Conservation (phyloP, 2,797 vertebrate species). For the Squalus acanthias region DNA sequence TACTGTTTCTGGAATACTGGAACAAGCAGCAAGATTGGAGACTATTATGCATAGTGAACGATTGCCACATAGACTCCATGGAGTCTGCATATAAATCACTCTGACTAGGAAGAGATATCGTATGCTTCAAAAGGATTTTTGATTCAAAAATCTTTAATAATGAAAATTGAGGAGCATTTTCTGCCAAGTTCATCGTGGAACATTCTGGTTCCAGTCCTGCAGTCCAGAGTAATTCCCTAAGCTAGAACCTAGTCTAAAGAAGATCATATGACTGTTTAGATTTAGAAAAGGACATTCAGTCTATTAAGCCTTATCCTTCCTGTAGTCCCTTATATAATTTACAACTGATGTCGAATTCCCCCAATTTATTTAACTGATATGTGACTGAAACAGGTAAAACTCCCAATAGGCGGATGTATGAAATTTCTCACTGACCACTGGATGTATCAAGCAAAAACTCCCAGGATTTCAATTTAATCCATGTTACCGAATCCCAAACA, state of each 20-base stretch:
- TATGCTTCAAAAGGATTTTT: neutral
- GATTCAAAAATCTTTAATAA: neutral
- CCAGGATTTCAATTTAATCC: neutral
- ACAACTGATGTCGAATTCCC: neutral
- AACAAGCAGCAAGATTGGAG: neutral
- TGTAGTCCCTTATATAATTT: neutral
- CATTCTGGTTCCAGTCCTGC: slow-evolving; percentile 13
- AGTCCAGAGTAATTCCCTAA: neutral
- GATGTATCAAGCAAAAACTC: neutral
- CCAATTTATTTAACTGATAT: neutral
- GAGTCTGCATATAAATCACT: neutral
- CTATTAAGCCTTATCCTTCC: neutral
- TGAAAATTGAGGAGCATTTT: neutral
- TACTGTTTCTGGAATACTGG: neutral
- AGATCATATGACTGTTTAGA: neutral
- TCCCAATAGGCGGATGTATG: neutral
- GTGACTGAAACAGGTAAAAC: neutral
- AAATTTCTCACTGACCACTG: neutral
- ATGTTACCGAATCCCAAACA: neutral
- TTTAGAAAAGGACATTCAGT: neutral
- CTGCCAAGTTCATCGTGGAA: neutral
- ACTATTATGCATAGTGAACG: neutral
- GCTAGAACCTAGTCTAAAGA: neutral
- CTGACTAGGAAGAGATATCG: neutral
- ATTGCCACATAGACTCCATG: slow-evolving; percentile 3